Conservation (phyloP, 2,797 vertebrate species). For the Oreochromis mossambicus region DNA sequence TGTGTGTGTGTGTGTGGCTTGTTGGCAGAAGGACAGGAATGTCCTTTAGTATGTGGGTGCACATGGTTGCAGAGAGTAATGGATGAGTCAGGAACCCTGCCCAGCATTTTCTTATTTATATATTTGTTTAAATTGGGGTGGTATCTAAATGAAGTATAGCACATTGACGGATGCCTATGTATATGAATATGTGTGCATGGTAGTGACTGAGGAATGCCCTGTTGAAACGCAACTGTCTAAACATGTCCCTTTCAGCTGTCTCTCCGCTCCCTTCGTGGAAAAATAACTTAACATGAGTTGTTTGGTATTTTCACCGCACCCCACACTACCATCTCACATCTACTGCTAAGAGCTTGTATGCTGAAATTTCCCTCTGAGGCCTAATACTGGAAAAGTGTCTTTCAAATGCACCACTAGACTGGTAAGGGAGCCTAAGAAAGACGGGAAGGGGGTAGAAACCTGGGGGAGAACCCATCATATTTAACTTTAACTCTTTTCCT, state of each 20-base stretch:
- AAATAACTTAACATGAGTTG: slow-evolving; percentile 69
- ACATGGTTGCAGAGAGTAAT: slow-evolving; percentile 38
- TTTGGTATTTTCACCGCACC: slow-evolving; percentile 59
- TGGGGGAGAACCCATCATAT: slow-evolving; percentile 36
- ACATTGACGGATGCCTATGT: neutral
- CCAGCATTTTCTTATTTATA: slow-evolving; percentile 40
- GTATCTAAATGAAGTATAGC: slow-evolving; percentile 30
- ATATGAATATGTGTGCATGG: neutral
- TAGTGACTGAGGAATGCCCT: slow-evolving; percentile 55
- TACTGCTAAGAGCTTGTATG: slow-evolving; percentile 7
- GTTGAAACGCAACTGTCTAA: slow-evolving; percentile 68
- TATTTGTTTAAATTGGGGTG: slow-evolving; percentile 49
- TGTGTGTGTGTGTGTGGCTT: slow-evolving; percentile 25
- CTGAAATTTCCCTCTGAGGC: slow-evolving; percentile 40
- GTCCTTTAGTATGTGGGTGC: slow-evolving; percentile 34
- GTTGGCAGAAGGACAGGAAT: slow-evolving; percentile 68
- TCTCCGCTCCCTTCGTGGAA: slow-evolving; percentile 57
- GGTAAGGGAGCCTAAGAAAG: neutral
- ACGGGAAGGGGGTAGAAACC: slow-evolving; percentile 2
- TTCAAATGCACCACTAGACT: slow-evolving; percentile 3
- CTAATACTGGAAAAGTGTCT: slow-evolving; percentile 16
- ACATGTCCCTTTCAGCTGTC: slow-evolving; percentile 81
- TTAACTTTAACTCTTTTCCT: slow-evolving; percentile 48
- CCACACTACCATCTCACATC: slow-evolving; percentile 31
- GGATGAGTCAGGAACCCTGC: slow-evolving; percentile 46